phyloP scores from a whole-genome alignment of 2,797 vertebrate genomes.

The Rhinogobio ventralis region DNA sequence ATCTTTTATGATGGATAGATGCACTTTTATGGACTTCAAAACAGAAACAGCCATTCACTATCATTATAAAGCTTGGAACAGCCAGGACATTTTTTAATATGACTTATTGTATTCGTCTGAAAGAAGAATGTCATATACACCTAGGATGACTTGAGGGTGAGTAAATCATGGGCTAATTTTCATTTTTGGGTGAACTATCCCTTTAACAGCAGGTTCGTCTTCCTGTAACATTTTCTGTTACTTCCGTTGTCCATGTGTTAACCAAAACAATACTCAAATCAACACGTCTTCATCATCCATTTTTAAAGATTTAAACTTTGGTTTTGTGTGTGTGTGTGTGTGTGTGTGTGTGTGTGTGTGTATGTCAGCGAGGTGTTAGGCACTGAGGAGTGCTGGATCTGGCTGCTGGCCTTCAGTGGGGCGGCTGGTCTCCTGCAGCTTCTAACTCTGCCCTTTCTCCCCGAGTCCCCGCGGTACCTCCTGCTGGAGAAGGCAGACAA shows the following conservation, averaged over 20 bases:
- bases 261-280: background rate
- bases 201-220: conserved; percentile 35
- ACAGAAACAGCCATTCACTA: no score
- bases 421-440: conserved; percentile 76
- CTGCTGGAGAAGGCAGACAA: conserved; percentile 74
- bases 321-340: conserved; percentile 23
- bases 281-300: background rate
- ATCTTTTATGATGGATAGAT: no score
- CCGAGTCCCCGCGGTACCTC: conserved; percentile 81
- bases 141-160: no score
- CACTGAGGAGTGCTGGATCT: conserved; percentile 74
- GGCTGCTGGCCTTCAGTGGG: conserved; percentile 75
- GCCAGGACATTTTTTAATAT: no score
- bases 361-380: conserved; percentile 79
- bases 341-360: conserved; percentile 1
- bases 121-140: no score
- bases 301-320: background rate
- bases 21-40: no score
- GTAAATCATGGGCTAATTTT: no score
- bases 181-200: no score
- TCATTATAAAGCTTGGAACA: no score
- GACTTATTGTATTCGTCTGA: no score
- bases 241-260: conserved; percentile 4
- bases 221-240: conserved; percentile 33
- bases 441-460: conserved; percentile 75